Conservation (phyloP, 64 coral and sea anemone species). For the Pocillopora verrucosa region DNA sequence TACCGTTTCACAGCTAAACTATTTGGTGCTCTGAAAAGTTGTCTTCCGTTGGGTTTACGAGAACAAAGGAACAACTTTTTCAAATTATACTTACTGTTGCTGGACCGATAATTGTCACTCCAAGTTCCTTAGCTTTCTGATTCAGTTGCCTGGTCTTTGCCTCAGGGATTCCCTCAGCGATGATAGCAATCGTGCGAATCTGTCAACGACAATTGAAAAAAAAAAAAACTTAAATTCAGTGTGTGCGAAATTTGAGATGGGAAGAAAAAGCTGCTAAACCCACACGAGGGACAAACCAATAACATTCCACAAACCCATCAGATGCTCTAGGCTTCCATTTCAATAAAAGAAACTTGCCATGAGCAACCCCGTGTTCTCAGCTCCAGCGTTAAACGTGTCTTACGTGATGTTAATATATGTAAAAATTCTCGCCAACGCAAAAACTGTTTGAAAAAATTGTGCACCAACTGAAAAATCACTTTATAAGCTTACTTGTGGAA, state of each 20-base stretch:
- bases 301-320: too few species aligned
- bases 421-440: too few species aligned
- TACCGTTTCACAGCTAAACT: too few species aligned
- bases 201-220: conserved; percentile 4
- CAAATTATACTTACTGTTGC: conserved; percentile 68
- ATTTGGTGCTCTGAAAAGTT: background rate
- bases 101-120: conserved; percentile 87
- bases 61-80: background rate
- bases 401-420: too few species aligned
- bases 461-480: background rate
- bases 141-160: conserved; percentile 90
- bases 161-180: conserved; percentile 98
- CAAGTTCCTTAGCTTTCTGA: conserved; percentile 76
- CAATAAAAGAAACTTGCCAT: too few species aligned
- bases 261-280: background rate
- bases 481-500: conserved; percentile 53
- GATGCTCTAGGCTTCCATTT: too few species aligned
- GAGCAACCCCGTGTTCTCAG: too few species aligned
- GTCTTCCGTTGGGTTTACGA: background rate
- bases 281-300: too few species aligned
- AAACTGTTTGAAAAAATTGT: too few species aligned
- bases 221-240: background rate
- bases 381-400: too few species aligned
- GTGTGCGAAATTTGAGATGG: background rate
- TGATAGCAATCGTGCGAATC: conserved; percentile 97